Evolutionary conservation across 2,113 vertebrate species (phyloP).

Genomic region (Mormoops blainvillei): DNA sequence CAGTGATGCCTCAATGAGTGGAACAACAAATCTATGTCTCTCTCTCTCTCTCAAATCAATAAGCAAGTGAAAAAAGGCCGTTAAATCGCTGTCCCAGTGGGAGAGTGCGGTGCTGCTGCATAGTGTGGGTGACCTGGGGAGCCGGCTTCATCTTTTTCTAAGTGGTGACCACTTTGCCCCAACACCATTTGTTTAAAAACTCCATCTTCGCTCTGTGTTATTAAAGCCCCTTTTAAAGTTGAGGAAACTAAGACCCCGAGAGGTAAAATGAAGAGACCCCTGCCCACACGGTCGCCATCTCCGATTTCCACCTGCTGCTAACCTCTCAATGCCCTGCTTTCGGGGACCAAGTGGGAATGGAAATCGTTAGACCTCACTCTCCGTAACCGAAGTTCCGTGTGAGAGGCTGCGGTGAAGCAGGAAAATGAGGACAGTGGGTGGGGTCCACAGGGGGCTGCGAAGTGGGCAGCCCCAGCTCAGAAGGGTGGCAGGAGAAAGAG

Average conservation of each 20-base stretch:
- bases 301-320: not conserved
- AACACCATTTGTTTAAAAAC: not conserved
- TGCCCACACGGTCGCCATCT: rapidly evolving
- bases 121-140: not conserved
- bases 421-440: not conserved
- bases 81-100: not conserved
- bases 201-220: not conserved
- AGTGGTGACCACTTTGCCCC: not conserved
- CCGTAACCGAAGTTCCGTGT: rapidly evolving
- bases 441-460: not conserved
- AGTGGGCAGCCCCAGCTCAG: not conserved
- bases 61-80: too few species aligned
- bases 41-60: too few species aligned
- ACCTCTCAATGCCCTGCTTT: rapidly evolving
- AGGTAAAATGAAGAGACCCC: too few species aligned
- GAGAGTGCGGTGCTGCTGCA: too few species aligned
- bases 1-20: too few species aligned
- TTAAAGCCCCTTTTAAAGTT: not conserved
- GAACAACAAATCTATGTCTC: too few species aligned
- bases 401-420: not conserved
- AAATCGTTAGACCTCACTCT: rapidly evolving
- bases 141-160: not conserved
- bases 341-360: rapidly evolving
- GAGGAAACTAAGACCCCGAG: not conserved
- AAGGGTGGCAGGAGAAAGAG: not conserved